A percentile compares a stretch with the other conserved stretches of the same genome.
These are phyloP conservation scores for Prorops nasuta DNA, from an alignment of 1,140 invertebrate species.

Conservation along the genomic window DNA sequence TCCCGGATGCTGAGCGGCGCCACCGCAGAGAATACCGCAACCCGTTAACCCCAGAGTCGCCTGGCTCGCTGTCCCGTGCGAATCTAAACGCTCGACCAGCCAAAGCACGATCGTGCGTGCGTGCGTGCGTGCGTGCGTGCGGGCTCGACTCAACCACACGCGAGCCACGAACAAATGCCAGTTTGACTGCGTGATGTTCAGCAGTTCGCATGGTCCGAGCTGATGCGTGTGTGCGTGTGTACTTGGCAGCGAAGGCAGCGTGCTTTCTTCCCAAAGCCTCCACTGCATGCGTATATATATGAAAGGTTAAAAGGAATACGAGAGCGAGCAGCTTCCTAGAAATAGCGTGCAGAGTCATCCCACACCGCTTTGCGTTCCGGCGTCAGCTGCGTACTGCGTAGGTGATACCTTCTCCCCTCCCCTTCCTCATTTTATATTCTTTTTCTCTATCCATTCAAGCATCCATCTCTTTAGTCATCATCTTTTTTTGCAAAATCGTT, in stretches of 20 bases:
- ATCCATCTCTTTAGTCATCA: not conserved
- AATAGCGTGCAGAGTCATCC: slow-evolving; percentile 38
- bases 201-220: too few relatives aligned
- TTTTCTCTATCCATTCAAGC: not conserved
- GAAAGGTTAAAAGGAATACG: too few relatives aligned
- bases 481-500: too few relatives aligned
- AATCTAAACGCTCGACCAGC: not conserved
- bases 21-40: slow-evolving; percentile 34
- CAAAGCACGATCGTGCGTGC: slow-evolving; percentile 27
- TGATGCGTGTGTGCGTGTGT: slow-evolving; percentile 31
- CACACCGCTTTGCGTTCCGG: slow-evolving; percentile 26
- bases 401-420: slow-evolving; percentile 29
- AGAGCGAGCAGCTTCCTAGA: slow-evolving; percentile 44
- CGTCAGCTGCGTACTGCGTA: slow-evolving; percentile 46
- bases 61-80: not conserved
- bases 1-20: slow-evolving; percentile 29
- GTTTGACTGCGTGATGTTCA: too few relatives aligned
- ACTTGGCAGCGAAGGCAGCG: slow-evolving; percentile 33
- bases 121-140: slow-evolving; percentile 23
- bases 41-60: slow-evolving; percentile 21
- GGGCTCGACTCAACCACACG: slow-evolving; percentile 21
- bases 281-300: too few relatives aligned
- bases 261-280: too few relatives aligned
- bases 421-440: not conserved
- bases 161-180: too few relatives aligned